These are phyloP conservation scores for Drosophila stalkeri DNA, from an alignment of 2,888 invertebrate genomes.

Conservation along the genomic window DNA sequence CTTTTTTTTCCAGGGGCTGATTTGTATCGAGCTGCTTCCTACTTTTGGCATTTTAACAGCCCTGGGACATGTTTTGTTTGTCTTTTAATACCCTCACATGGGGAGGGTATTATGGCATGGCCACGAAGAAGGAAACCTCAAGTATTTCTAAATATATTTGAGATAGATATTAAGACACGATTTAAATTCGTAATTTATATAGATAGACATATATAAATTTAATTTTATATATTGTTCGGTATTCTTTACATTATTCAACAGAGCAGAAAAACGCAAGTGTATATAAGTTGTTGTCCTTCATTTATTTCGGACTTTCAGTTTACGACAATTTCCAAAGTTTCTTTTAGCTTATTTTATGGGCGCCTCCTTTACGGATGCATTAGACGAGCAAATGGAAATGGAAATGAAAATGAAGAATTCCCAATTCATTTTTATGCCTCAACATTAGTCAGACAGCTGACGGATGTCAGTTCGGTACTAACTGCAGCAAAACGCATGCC, in stretches of 20 bases:
- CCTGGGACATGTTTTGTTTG: slow-evolving; percentile 21
- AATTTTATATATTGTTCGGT: not conserved
- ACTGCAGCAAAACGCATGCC: slow-evolving; percentile 23
- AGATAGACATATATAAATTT: not conserved
- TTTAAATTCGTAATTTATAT: not conserved
- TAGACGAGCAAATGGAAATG: slow-evolving; percentile 22
- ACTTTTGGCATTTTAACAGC: slow-evolving; percentile 18
- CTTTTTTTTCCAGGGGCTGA: slow-evolving; percentile 16
- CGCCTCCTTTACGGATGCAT: slow-evolving; percentile 33
- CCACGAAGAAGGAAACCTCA: not conserved
- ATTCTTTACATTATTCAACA: not conserved
- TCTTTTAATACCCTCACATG: slow-evolving; percentile 13
- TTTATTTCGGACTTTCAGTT: slow-evolving; percentile 18
- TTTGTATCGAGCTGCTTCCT: slow-evolving; percentile 28
- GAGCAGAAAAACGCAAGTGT: not conserved
- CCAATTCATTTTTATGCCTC: slow-evolving; percentile 36
- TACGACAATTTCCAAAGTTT: slow-evolving; percentile 52
- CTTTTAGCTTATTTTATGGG: slow-evolving; percentile 33
- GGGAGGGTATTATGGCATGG: not conserved
- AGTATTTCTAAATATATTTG: not conserved
- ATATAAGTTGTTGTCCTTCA: not conserved
- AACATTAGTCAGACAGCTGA: slow-evolving; percentile 41
- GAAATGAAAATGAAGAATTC: slow-evolving; percentile 10
- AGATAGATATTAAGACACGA: not conserved
- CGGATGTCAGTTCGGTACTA: not conserved